These are phyloP conservation scores for Perodicticus potto DNA, from an alignment of 2,797 vertebrate species.

Conservation along the genomic window DNA sequence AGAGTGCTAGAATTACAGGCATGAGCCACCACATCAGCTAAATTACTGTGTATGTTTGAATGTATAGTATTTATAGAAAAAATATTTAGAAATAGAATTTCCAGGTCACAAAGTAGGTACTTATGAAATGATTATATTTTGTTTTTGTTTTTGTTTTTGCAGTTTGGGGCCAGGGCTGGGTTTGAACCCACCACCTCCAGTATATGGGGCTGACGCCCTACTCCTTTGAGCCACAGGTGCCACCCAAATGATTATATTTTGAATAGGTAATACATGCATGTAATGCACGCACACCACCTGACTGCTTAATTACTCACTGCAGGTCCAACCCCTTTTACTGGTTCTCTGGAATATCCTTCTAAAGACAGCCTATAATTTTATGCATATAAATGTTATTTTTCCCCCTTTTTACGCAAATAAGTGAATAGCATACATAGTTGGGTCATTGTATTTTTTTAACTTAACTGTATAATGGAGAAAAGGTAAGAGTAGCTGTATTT, in stretches of 20 bases:
- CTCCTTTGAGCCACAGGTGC: too few relatives aligned
- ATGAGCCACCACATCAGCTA: too few relatives aligned
- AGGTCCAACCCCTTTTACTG: neutral
- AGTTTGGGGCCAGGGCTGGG: too few relatives aligned
- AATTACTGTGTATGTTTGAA: neutral
- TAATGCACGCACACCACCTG: neutral
- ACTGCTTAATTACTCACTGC: neutral
- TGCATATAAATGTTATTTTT: neutral
- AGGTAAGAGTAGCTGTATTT: neutral
- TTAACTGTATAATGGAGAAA: neutral
- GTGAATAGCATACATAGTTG: neutral
- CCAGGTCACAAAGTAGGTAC: neutral
- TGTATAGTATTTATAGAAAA: conserved; percentile 51
- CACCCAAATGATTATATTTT: neutral
- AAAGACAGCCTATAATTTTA: neutral
- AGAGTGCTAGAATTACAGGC: too few relatives aligned
- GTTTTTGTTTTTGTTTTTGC: too few relatives aligned
- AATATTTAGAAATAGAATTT: conserved; percentile 13
- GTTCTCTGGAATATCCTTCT: neutral
- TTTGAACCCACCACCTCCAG: too few relatives aligned
- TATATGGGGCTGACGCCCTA: too few relatives aligned
- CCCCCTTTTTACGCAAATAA: neutral
- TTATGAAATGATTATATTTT: neutral
- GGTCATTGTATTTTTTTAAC: neutral
- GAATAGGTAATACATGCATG: neutral